A percentile compares a stretch with the other conserved stretches of the same genome.
Conservation (phyloP, 2,797 vertebrate genomes). For the Etheostoma perlongum region DNA sequence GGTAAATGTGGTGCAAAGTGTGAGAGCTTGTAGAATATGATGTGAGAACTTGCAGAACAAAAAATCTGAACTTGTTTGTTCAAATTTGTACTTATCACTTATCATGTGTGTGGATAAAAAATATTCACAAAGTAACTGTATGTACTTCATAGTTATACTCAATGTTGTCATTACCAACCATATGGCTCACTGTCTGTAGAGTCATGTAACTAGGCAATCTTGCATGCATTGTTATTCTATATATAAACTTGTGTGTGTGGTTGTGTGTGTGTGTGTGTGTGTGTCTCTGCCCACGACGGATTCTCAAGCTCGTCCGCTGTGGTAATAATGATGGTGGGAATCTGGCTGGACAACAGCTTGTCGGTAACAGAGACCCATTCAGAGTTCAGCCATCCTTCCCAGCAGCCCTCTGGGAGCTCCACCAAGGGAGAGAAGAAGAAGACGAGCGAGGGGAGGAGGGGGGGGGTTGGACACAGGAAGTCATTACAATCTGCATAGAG, state of each 20-base stretch:
- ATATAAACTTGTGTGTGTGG: constrained; percentile 9
- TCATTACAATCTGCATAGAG: constrained; percentile 74
- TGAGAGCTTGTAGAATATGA: no score
- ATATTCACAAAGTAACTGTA: neutral
- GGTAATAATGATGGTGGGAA: constrained; percentile 68
- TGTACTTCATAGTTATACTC: constrained; percentile 17
- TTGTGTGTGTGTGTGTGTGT: constrained; percentile 9
- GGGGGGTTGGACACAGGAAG: constrained; percentile 72
- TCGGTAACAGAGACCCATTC: constrained; percentile 73
- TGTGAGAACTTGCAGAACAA: no score
- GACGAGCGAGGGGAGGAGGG: neutral
- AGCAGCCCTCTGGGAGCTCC: constrained; percentile 46
- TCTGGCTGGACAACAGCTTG: constrained; percentile 60
- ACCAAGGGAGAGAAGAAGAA: constrained; percentile 41
- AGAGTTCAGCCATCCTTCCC: constrained; percentile 65
- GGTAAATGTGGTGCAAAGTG: no score
- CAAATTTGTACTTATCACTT: no score
- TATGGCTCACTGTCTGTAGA: constrained; percentile 30
- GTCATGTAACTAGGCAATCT: neutral
- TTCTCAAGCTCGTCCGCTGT: constrained; percentile 35
- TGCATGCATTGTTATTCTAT: neutral
- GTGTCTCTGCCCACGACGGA: neutral
- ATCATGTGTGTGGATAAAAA: no score
- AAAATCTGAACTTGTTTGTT: no score
- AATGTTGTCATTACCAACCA: constrained; percentile 11